Evolutionary conservation across 1,140 invertebrate species (phyloP).

Genomic region (Platorchestia sp.): DNA sequence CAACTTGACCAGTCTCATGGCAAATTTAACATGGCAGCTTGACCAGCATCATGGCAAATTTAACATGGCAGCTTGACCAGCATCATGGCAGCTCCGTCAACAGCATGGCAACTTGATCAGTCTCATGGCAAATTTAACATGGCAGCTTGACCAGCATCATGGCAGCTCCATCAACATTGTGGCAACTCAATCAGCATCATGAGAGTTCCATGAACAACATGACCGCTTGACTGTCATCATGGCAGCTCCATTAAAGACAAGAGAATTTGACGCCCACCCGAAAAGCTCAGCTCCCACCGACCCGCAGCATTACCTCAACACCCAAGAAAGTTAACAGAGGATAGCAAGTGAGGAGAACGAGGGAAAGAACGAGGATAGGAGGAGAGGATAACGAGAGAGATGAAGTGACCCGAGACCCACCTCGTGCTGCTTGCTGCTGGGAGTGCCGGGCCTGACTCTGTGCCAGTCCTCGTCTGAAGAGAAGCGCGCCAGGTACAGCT

Average conservation of each 20-base stretch:
- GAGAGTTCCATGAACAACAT: too few relatives aligned
- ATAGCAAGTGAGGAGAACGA: not conserved
- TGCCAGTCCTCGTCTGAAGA: not conserved
- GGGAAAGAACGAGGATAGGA: not conserved
- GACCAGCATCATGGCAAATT: too few relatives aligned
- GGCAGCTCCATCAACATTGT: not conserved
- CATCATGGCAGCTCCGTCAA: too few relatives aligned
- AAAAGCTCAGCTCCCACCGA: too few relatives aligned
- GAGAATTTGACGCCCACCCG: too few relatives aligned
- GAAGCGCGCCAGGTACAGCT: conserved; percentile 15
- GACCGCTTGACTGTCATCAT: not conserved
- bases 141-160: not conserved
- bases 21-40: too few relatives aligned
- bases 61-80: not conserved
- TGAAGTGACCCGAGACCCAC: not conserved
- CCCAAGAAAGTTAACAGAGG: not conserved
- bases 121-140: too few relatives aligned
- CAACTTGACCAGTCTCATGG: too few relatives aligned
- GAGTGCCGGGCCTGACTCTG: not conserved
- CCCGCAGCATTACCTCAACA: too few relatives aligned
- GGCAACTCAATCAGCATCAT: too few relatives aligned
- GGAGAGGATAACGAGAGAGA: not conserved
- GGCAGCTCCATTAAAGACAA: too few relatives aligned
- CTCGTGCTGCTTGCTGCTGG: not conserved
- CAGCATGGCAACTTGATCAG: too few relatives aligned